phyloP scores from a whole-genome alignment of 2,888 invertebrate species.

The Mesorhabditis sp. region DNA sequence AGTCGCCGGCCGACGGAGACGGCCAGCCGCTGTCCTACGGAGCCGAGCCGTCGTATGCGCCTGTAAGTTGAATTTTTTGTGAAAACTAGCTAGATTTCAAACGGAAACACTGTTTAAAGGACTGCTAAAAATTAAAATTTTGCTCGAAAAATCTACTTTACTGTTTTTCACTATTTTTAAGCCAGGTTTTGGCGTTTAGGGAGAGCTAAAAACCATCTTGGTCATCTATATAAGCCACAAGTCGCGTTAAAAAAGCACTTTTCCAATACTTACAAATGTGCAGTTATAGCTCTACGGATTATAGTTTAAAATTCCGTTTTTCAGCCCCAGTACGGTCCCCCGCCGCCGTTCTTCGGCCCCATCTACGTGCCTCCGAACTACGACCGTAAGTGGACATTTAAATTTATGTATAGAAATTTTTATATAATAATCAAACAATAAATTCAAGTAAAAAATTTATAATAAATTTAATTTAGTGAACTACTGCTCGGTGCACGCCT shows the following conservation, averaged over 20 bases:
- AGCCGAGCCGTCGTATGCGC: background rate
- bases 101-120: too few species aligned
- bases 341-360: constrained; percentile 5
- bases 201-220: too few species aligned
- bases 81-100: too few species aligned
- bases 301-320: background rate
- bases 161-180: too few species aligned
- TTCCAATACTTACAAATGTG: too few species aligned
- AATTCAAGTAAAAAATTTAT: background rate
- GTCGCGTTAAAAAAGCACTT: too few species aligned
- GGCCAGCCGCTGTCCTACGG: constrained; percentile 5
- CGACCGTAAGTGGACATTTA: background rate
- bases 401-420: background rate
- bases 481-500: constrained; percentile 41
- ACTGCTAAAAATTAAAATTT: too few species aligned
- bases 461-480: constrained; percentile 22
- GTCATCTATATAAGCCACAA: too few species aligned
- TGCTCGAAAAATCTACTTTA: too few species aligned
- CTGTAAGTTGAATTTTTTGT: background rate
- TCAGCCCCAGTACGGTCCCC: background rate
- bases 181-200: too few species aligned
- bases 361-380: background rate
- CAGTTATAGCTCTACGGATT: too few species aligned
- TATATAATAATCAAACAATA: background rate
- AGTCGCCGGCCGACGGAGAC: background rate